Evolutionary conservation across 64 coral and sea anemone species (phyloP).

Genomic region (Platygyra sinensis): DNA sequence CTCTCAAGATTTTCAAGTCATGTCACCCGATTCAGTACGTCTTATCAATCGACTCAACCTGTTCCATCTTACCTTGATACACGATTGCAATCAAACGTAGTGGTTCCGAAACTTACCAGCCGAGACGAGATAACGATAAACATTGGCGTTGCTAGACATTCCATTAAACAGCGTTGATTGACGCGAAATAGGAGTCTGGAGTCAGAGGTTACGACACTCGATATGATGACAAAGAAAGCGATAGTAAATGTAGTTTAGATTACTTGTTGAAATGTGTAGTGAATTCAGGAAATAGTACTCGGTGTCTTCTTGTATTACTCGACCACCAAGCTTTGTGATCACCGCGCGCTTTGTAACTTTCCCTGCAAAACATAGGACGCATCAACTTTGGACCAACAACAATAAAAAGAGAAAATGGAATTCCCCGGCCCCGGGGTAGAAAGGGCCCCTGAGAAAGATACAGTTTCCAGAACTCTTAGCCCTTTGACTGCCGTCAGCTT

Average conservation of each 20-base stretch:
- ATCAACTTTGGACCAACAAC: no score
- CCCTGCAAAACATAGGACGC: no score
- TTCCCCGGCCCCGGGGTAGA: no score
- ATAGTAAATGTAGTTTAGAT: conserved; percentile 2
- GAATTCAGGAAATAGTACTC: not conserved
- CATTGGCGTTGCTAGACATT: not conserved
- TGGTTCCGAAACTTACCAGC: not conserved
- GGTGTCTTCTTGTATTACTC: not conserved
- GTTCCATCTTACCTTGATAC: not conserved
- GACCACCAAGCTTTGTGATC: not conserved
- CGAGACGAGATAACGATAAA: not conserved
- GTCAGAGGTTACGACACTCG: not conserved
- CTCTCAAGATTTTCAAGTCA: not conserved
- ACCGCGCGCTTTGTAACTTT: no score
- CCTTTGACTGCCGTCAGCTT: no score
- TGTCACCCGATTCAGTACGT: not conserved
- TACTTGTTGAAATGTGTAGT: not conserved
- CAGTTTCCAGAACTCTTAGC: no score
- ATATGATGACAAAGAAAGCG: not conserved
- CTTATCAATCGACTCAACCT: not conserved
- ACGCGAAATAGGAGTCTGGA: not conserved
- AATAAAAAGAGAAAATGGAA: no score
- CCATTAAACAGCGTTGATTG: conserved; percentile 11
- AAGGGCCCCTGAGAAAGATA: no score
- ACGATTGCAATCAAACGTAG: not conserved